phyloP scores from a whole-genome alignment of 2,888 invertebrate species.

The Cantharis nigra region DNA sequence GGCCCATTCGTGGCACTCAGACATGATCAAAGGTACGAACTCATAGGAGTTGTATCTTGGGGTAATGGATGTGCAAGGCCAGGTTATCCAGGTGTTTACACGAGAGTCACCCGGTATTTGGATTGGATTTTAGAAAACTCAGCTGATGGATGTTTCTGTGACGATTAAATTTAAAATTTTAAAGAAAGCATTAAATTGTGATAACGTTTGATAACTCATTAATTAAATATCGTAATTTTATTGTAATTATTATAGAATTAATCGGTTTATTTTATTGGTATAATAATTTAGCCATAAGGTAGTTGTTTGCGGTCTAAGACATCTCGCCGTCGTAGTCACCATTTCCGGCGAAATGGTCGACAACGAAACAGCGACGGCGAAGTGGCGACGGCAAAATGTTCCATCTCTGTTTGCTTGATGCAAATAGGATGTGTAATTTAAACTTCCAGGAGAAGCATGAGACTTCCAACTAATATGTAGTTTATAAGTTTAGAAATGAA shows the following conservation, averaged over 20 bases:
- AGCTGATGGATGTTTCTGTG: conserved; percentile 80
- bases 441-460: background rate
- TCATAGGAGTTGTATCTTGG: conserved; percentile 87
- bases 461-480: background rate
- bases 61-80: conserved; percentile 86
- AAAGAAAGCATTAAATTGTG: background rate
- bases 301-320: background rate
- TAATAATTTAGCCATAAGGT: background rate
- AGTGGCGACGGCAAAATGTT: too few species aligned
- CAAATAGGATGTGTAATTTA: background rate
- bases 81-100: conserved; percentile 86
- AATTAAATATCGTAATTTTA: background rate
- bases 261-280: background rate
- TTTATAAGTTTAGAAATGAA: background rate
- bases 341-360: too few species aligned
- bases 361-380: too few species aligned
- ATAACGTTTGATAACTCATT: background rate
- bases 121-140: conserved; percentile 82
- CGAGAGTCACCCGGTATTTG: conserved; percentile 79
- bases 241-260: background rate
- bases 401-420: background rate
- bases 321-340: too few species aligned
- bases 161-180: conserved; percentile 7
- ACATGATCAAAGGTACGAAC: conserved; percentile 74
- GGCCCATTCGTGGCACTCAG: conserved; percentile 76